Conservation (phyloP, 2,888 invertebrate genomes). For the Drosophila hamatofila region DNA sequence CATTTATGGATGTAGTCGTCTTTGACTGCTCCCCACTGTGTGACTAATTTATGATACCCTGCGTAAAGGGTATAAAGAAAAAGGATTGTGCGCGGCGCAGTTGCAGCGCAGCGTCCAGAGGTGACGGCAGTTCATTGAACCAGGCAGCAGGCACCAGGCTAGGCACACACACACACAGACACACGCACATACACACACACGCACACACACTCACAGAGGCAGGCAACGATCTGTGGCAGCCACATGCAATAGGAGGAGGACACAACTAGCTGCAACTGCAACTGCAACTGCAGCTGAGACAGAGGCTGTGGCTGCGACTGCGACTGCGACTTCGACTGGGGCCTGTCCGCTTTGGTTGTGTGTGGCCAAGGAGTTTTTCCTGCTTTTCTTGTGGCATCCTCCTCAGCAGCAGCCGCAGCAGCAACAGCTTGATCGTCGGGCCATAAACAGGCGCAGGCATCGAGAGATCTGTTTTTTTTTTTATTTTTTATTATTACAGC, state of each 20-base stretch:
- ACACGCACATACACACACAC: conserved; percentile 34
- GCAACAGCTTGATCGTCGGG: conserved; percentile 36
- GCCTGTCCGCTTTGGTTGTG: conserved; percentile 12
- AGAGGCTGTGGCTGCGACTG: conserved; percentile 30
- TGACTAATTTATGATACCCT: not conserved
- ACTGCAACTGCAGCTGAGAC: conserved; percentile 28
- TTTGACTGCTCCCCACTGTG: not conserved
- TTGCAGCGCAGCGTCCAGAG: conserved; percentile 70
- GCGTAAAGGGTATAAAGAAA: conserved; percentile 38
- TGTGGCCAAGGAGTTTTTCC: conserved; percentile 76
- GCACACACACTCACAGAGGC: conserved; percentile 18
- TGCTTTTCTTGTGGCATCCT: conserved; percentile 79
- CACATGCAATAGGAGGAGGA: conserved; percentile 58
- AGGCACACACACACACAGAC: conserved; percentile 35
- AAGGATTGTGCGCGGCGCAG: conserved; percentile 69
- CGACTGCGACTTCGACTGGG: conserved; percentile 23
- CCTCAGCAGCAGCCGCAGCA: conserved; percentile 32
- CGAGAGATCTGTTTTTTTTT: conserved; percentile 49
- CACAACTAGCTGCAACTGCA: conserved; percentile 48
- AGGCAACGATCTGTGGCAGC: conserved; percentile 38
- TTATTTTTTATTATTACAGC: conserved; percentile 73
- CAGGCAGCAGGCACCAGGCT: conserved; percentile 36
- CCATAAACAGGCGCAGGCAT: conserved; percentile 47
- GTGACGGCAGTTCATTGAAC: conserved; percentile 80
- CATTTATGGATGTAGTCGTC: too few relatives aligned